Evolutionary conservation across 1,140 invertebrate species (phyloP), one percentile per base, ranked within the genome.

Genomic region (Drosophila sulfurigaster): DNA sequence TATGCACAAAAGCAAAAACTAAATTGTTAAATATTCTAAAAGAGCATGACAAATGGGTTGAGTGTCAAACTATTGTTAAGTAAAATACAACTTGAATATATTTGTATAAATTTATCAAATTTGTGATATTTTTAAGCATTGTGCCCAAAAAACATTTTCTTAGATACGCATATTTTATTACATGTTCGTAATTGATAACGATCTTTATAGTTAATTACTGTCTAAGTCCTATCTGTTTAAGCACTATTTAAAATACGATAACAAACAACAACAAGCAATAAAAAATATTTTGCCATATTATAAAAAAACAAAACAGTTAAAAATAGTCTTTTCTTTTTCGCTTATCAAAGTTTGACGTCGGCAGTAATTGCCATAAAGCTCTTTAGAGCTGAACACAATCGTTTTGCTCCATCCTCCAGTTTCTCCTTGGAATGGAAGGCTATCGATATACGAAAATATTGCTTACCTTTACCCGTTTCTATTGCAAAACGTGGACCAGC

Each of bases 401-500:
- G 78, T 10, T 3, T 72, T 5, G 45, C 56, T 1, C 87, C 91
- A 49, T 88, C 81, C 30, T 67, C 68, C 15, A 92, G 54, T 48
- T 86, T 92, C 1, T 66, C 64, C n/a, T 81, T 92, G 0, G 30
- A 16, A 51, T 92, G 93, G 81, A 94, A 94, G n/a, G 92, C 93
- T 71, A 94, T 93, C 15, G 93, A 93, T 35, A 94, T 38, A 32
- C 94, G 91, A 35, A 94, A 88, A 62, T 75, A 93, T 73, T 94
- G 93, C 38, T 91, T 92, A 7, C 82, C 87, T n/a, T 82, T 75
- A 32, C 82, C 85, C 1, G 65, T 43, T n/a, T 82, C 75, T 6
- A 93, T n/a, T 0, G 91, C 93, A 78, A 94, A 94, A 51, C 85
- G 70, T n/a, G 74, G n/a, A 0, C 94, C 94, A 6, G 93, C 92